Evolutionary conservation across 1,140 invertebrate genomes (phyloP).

Genomic region (Musca domestica): DNA sequence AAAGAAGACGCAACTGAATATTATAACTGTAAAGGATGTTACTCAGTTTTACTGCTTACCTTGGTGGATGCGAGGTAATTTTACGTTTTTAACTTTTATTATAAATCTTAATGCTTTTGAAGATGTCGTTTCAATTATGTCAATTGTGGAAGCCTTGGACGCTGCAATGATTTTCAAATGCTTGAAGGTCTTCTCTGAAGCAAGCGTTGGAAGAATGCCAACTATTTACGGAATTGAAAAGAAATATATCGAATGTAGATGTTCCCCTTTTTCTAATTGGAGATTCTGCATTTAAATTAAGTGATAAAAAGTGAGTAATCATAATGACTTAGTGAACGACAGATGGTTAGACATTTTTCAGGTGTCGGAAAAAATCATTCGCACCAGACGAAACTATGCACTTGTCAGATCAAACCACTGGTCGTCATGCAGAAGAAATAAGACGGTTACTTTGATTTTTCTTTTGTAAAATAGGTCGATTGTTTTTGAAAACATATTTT

Average conservation of each 20-base stretch:
- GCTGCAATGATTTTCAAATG: conserved; percentile 12
- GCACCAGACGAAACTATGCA: neutral
- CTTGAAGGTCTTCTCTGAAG: conserved; percentile 21
- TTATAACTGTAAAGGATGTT: conserved; percentile 23
- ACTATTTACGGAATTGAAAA: neutral
- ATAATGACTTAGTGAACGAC: conserved; percentile 6
- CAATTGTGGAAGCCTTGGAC: conserved; percentile 12
- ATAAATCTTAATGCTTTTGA: conserved; percentile 9
- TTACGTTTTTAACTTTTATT: too few species aligned
- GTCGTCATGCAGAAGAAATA: conserved; percentile 1
- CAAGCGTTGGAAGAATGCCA: neutral
- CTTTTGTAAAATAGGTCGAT: too few species aligned
- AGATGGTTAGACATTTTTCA: conserved; percentile 10
- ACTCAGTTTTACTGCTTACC: conserved; percentile 15
- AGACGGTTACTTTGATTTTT: neutral
- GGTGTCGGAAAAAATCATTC: neutral
- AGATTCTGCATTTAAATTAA: conserved; percentile 19
- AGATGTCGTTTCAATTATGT: conserved; percentile 23
- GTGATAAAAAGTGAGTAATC: neutral
- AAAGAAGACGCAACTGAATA: conserved; percentile 11
- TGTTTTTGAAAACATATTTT: too few species aligned
- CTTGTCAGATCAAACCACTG: neutral
- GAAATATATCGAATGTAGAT: neutral
- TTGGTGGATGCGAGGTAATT: conserved; percentile 16
- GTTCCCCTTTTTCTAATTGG: conserved; percentile 17